Conservation (phyloP, 2,797 vertebrate genomes). For the Cyprinodon diabolis region DNA sequence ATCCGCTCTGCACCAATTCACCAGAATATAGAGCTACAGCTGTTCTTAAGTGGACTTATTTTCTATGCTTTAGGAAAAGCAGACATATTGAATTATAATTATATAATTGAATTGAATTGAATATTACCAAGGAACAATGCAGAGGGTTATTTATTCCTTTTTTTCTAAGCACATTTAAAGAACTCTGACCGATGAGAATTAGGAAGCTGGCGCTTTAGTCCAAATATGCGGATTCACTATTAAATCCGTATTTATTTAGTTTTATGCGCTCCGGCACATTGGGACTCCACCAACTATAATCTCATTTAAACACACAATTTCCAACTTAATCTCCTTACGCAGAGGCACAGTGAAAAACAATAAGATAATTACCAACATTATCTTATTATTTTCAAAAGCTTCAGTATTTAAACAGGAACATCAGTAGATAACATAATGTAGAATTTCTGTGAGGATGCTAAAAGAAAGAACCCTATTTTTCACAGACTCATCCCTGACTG, state of each 20-base stretch:
- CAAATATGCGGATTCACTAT: constrained; percentile 53
- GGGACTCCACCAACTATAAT: constrained; percentile 32
- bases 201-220: constrained; percentile 33
- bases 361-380: constrained; percentile 30
- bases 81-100: constrained; percentile 36
- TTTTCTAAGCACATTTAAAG: constrained; percentile 50
- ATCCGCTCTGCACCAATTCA: constrained; percentile 42
- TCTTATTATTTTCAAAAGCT: constrained; percentile 24
- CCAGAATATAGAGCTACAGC: constrained; percentile 49
- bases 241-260: constrained; percentile 57
- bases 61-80: constrained; percentile 44
- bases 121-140: constrained; percentile 42
- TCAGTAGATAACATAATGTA: constrained; percentile 1
- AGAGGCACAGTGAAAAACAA: constrained; percentile 29
- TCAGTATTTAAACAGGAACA: constrained; percentile 12
- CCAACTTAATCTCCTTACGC: constrained; percentile 34
- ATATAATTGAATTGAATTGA: constrained; percentile 56
- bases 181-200: constrained; percentile 57
- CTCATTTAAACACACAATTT: constrained; percentile 46
- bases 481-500: too few species aligned
- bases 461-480: not conserved
- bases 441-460: not conserved
- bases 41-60: constrained; percentile 63
- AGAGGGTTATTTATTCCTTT: constrained; percentile 34
- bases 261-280: constrained; percentile 38